These are phyloP conservation scores for Dasysyrphus albostriatus DNA, from an alignment of 2,888 invertebrate genomes.

Conservation along the genomic window DNA sequence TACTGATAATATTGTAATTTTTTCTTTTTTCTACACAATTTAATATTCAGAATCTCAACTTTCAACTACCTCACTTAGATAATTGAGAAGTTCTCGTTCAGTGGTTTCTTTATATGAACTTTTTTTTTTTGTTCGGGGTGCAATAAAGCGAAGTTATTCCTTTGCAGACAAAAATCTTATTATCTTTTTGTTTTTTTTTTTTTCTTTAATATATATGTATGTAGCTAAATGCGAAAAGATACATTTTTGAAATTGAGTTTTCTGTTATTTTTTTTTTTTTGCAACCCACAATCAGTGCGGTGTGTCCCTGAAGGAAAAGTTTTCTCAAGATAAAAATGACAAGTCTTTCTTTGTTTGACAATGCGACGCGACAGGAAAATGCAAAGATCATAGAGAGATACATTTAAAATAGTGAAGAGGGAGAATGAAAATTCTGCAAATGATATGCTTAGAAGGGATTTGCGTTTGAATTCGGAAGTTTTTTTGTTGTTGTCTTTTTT, in stretches of 20 bases:
- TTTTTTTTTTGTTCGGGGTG: not conserved
- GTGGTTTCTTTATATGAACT: slow-evolving; percentile 43
- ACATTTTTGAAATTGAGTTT: slow-evolving; percentile 42
- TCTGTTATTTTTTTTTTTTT: slow-evolving; percentile 48
- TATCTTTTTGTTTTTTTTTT: slow-evolving; percentile 15
- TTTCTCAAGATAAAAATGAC: slow-evolving; percentile 48
- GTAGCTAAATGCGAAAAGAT: not conserved
- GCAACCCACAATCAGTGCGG: slow-evolving; percentile 2
- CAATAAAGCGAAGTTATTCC: slow-evolving; percentile 44
- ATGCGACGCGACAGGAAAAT: slow-evolving; percentile 27
- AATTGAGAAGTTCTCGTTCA: slow-evolving; percentile 59
- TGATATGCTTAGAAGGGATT: slow-evolving; percentile 32
- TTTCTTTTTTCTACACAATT: slow-evolving; percentile 17
- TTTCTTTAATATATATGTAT: not conserved
- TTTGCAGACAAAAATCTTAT: slow-evolving; percentile 37
- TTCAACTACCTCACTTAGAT: slow-evolving; percentile 33
- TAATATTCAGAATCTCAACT: slow-evolving; percentile 48
- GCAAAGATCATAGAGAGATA: slow-evolving; percentile 55
- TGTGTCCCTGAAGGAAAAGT: slow-evolving; percentile 36
- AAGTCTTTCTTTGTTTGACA: slow-evolving; percentile 52
- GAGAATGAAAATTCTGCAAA: slow-evolving; percentile 15
- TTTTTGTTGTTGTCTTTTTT: slow-evolving; percentile 7
- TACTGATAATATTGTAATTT: slow-evolving; percentile 12
- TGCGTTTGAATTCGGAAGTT: slow-evolving; percentile 15
- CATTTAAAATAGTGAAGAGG: not conserved